Base-by-base conservation (phyloP, 1,140 invertebrate species). In the Brachionus asplanchnoidis region DNA sequence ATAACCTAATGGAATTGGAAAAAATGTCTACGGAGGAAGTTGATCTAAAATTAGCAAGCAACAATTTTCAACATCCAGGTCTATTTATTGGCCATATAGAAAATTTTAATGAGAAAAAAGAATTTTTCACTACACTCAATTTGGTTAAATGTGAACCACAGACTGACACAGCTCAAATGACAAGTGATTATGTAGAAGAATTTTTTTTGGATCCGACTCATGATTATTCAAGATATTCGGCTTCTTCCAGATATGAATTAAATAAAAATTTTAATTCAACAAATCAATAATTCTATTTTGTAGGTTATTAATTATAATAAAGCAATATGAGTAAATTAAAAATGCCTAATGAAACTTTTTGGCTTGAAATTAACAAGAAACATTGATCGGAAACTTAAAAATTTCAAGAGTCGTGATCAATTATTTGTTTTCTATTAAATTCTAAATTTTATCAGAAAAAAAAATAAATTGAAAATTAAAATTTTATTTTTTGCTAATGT, bases 151-250 rank as follows among this genome's bases (percentile, higher is more conserved):
- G 36, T 73, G 68, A 73, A 42, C 20, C n/a, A 17, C 14, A 73
- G 3, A 9, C 7, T n/a, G 9, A 73, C 11, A 14, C 26, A n/a
- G 32, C 32, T 73, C 32, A 73, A 40, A 73, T 73, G 32, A 42
- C 36, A 20, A 40, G 32, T 26, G 73, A 77, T 77, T 77, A 50
- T 9, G 73, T 77, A 28, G 73, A 77, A 77, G 6, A 77, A 28
- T 77, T 77, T 77, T 12, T 23, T 26, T 26, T 77, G 23, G 73
- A 77, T 77, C 42, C 42, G 17, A 50, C 42, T 14, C 73, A 77
- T 77, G 73, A 77, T 77, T 77, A 77, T 77, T 46, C 40, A 9
- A 46, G 50, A 50, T 77, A 77, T 50, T 28, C 12, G 17, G 17
- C 12, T 46, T 46, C 12, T 11, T 26, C 73, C 23, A 28, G 44